Conservation (phyloP, 2,797 vertebrate species). For the Mallotus villosus region DNA sequence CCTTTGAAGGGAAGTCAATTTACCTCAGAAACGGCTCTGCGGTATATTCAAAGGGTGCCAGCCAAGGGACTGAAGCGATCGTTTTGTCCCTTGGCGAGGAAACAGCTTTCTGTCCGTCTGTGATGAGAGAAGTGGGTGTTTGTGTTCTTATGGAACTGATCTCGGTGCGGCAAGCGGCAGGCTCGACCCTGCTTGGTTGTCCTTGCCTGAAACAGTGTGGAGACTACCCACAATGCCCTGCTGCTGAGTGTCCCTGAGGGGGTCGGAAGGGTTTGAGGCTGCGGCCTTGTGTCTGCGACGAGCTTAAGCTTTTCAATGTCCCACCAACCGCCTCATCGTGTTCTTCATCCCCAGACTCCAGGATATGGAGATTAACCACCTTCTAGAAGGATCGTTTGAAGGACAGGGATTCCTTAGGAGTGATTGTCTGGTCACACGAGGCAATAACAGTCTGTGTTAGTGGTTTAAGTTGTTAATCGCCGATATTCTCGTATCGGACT, state of each 20-base stretch:
- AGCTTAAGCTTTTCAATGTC: background rate
- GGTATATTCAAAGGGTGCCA: background rate
- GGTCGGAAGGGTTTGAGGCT: background rate
- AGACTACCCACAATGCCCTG: background rate
- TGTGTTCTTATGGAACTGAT: background rate
- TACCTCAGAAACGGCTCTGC: background rate
- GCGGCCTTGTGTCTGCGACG: background rate
- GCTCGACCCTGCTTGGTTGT: background rate
- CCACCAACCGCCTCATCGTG: background rate
- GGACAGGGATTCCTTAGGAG: too few species aligned
- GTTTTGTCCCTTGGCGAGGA: background rate
- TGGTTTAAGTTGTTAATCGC: too few species aligned
- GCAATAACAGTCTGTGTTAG: too few species aligned
- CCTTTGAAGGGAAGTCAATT: slow-evolving; percentile 3
- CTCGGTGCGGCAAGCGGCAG: background rate
- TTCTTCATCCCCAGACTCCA: background rate
- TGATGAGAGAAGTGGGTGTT: background rate
- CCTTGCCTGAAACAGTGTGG: background rate
- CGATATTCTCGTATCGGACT: background rate
- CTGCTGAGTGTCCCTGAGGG: background rate
- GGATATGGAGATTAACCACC: too few species aligned
- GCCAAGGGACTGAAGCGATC: background rate
- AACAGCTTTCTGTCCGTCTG: background rate
- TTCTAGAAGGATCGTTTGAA: too few species aligned
- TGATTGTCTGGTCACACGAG: too few species aligned